These are phyloP conservation scores for Gymnothorax javanicus DNA, from an alignment of 2,797 vertebrate genomes.

Conservation along the genomic window DNA sequence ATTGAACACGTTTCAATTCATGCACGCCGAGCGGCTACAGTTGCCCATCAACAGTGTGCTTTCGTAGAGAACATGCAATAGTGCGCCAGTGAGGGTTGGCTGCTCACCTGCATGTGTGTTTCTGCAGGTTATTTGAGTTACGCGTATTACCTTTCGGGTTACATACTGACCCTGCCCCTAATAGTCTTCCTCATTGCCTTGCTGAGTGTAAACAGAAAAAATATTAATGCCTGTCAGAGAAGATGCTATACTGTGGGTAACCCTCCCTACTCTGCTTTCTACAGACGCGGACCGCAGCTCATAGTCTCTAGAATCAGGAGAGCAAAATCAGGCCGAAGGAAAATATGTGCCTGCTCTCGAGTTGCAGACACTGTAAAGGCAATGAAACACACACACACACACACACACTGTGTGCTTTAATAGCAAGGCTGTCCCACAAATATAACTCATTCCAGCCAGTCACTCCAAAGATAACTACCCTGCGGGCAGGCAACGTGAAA, in stretches of 20 bases:
- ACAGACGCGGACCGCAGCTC: background rate
- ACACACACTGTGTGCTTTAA: background rate
- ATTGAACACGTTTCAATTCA: constrained; percentile 20
- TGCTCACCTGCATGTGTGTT: background rate
- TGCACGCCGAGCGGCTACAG: background rate
- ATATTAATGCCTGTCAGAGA: background rate
- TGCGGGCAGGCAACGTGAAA: background rate
- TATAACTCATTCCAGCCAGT: background rate
- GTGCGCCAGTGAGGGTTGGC: background rate
- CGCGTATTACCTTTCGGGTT: background rate
- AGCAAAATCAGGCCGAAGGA: constrained; percentile 1
- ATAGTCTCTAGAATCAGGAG: background rate
- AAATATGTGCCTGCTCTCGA: background rate
- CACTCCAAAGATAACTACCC: background rate
- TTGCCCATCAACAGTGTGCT: background rate
- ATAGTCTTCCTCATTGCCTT: background rate
- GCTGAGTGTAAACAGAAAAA: background rate
- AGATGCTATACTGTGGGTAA: background rate
- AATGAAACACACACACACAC: background rate
- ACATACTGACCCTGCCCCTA: background rate
- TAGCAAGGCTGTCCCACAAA: background rate
- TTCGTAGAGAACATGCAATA: background rate
- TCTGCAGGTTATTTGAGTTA: background rate
- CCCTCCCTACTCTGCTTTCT: background rate
- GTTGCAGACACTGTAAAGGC: background rate